A percentile compares a stretch with the other conserved stretches of the same genome.
Conservation (phyloP, 2,113 vertebrate species). For the Notechis scutatus region DNA sequence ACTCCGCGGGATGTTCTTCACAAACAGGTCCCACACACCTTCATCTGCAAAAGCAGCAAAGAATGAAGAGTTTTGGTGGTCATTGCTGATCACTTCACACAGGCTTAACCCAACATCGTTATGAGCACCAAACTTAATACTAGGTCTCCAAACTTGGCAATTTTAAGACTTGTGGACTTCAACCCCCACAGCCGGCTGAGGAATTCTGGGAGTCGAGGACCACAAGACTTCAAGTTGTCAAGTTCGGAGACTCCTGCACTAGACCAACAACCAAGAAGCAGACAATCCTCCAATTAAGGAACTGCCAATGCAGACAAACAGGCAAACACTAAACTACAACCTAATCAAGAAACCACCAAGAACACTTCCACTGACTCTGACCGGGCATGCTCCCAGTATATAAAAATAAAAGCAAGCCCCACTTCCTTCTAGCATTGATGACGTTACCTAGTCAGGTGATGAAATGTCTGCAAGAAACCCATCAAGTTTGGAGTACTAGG, state of each 20-base stretch:
- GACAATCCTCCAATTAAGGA: neutral
- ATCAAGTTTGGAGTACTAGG: neutral
- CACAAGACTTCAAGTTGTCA: neutral
- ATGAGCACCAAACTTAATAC: neutral
- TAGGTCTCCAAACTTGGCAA: neutral
- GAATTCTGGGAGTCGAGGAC: neutral
- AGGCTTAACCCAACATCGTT: neutral
- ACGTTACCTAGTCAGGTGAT: neutral
- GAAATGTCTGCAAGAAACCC: neutral
- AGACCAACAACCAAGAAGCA: neutral
- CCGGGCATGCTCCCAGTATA: neutral
- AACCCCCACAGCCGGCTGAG: neutral
- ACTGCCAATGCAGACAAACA: neutral
- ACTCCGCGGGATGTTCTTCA: slow-evolving; percentile 79
- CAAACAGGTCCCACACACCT: slow-evolving; percentile 92
- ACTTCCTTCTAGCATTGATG: neutral
- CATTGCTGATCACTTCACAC: neutral
- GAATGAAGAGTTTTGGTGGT: neutral
- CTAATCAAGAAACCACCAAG: neutral
- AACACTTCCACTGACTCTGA: too few relatives aligned
- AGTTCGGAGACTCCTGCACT: neutral
- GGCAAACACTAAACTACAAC: neutral
- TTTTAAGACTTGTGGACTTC: neutral
- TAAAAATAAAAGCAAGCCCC: neutral
- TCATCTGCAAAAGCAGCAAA: slow-evolving; percentile 76